A percentile compares a stretch with the other conserved stretches of the same genome.
phyloP scores from a whole-genome alignment of 1,140 invertebrate genomes.

The Monochamus saltuarius region DNA sequence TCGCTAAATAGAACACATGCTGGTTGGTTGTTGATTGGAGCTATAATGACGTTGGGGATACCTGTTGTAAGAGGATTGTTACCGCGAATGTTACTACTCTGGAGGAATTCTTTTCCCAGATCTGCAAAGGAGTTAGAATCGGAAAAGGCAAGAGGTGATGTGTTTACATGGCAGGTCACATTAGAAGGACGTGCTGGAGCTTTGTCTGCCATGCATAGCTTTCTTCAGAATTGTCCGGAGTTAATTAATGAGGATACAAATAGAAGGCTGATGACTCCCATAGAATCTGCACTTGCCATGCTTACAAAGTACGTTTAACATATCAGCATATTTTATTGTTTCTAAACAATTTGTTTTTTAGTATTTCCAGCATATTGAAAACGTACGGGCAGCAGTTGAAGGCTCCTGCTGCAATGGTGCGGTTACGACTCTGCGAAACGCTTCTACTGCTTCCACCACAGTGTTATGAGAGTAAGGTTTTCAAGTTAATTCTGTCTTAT shows the following conservation, averaged over 20 bases:
- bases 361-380: constrained; percentile 83
- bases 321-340: constrained; percentile 7
- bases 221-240: constrained; percentile 87
- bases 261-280: constrained; percentile 79
- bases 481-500: too few relatives aligned
- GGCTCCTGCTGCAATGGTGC: constrained; percentile 88
- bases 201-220: constrained; percentile 91
- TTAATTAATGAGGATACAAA: constrained; percentile 87
- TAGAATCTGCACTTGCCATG: constrained; percentile 93
- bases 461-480: constrained; percentile 73
- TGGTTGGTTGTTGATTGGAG: constrained; percentile 95
- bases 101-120: constrained; percentile 97
- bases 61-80: constrained; percentile 86
- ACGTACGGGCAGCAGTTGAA: constrained; percentile 92
- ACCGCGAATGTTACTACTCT: constrained; percentile 90
- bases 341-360: constrained; percentile 49
- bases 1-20: constrained; percentile 94
- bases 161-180: constrained; percentile 99
- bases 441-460: constrained; percentile 80
- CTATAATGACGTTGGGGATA: constrained; percentile 91
- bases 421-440: constrained; percentile 89
- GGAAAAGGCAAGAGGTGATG: constrained; percentile 95
- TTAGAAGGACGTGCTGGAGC: constrained; percentile 95
- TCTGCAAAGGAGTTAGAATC: constrained; percentile 95
- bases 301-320: constrained; percentile 76